These are phyloP conservation scores for Chalcis sispes DNA, from an alignment of 2,888 invertebrate genomes.

Conservation along the genomic window DNA sequence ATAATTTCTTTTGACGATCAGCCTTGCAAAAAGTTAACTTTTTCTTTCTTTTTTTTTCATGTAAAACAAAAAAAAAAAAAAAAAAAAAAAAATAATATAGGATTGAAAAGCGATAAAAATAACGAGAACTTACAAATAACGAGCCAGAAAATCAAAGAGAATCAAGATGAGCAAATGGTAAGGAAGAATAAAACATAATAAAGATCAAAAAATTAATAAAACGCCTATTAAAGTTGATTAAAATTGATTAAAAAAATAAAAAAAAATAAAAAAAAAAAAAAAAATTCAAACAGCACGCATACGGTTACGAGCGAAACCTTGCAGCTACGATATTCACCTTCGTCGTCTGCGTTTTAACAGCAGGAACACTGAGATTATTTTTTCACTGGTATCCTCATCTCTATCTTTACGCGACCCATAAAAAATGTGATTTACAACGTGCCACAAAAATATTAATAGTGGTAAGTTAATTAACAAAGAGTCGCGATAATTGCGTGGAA, in stretches of 20 bases:
- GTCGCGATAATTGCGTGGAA: too few species aligned
- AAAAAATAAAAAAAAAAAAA: conserved; percentile 16
- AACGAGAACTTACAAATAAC: conserved; percentile 62
- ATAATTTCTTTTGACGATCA: neutral
- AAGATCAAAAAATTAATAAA: neutral
- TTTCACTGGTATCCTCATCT: conserved; percentile 81
- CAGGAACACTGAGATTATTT: conserved; percentile 78
- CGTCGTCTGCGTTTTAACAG: conserved; percentile 77
- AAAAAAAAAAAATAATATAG: conserved; percentile 62
- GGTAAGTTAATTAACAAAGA: conserved; percentile 75
- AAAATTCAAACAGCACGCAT: conserved; percentile 76
- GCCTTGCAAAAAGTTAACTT: neutral
- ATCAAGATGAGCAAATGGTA: conserved; percentile 80
- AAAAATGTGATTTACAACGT: conserved; percentile 75
- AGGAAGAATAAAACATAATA: conserved; percentile 46
- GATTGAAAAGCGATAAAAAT: conserved; percentile 66
- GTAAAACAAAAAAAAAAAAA: too few species aligned
- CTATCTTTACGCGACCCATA: conserved; percentile 78
- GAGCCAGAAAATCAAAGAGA: conserved; percentile 75
- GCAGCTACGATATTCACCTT: conserved; percentile 73
- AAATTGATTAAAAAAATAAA: neutral
- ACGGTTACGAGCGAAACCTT: conserved; percentile 76
- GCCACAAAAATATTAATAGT: conserved; percentile 79
- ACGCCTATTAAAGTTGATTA: neutral
- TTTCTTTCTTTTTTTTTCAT: too few species aligned